Evolutionary conservation across 2,888 invertebrate species (phyloP).

Genomic region (Cybosia mesomella): DNA sequence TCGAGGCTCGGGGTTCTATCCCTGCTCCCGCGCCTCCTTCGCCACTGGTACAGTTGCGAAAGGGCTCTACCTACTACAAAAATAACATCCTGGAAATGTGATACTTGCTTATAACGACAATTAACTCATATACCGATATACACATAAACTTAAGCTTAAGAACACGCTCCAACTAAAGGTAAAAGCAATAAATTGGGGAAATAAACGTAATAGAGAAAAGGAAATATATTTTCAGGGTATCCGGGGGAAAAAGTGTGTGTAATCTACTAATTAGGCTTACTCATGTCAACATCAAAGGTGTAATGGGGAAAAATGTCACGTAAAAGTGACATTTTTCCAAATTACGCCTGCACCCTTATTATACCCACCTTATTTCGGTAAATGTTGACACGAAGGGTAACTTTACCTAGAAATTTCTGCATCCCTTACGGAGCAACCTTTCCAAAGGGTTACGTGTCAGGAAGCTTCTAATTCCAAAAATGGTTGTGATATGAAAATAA

Average conservation of each 20-base stretch:
- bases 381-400: not conserved
- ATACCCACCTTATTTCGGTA: not conserved
- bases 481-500: constrained; percentile 9
- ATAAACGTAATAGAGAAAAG: not conserved
- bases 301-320: not conserved
- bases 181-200: not conserved
- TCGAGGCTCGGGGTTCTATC: no score
- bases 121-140: not conserved
- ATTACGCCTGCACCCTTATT: no score
- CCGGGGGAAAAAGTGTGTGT: no score
- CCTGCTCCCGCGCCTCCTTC: no score
- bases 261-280: not conserved
- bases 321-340: not conserved
- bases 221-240: not conserved
- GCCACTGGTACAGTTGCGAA: no score
- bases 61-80: no score
- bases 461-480: constrained; percentile 3
- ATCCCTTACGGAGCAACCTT: constrained; percentile 13
- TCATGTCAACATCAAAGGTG: not conserved
- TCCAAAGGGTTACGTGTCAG: constrained; percentile 11
- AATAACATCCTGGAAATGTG: no score
- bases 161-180: not conserved
- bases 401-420: constrained; percentile 7
- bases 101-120: no score
- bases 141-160: not conserved